A percentile compares a stretch with the other conserved stretches of the same genome.
Conservation (phyloP, 2,797 vertebrate genomes). For the Gymnothorax reevesii region DNA sequence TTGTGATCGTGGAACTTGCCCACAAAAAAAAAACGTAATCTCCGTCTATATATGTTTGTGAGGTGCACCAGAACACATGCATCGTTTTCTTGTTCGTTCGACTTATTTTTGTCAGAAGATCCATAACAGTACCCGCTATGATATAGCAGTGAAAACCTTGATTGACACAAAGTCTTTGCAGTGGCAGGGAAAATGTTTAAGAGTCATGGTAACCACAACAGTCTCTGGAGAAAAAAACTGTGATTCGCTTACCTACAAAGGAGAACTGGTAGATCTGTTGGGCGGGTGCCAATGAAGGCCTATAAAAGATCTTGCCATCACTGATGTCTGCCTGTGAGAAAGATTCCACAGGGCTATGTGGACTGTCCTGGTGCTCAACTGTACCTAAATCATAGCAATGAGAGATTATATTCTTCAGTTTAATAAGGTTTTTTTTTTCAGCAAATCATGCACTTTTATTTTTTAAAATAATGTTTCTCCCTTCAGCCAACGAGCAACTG, state of each 20-base stretch:
- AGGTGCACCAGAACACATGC: too few relatives aligned
- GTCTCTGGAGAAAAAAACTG: background rate
- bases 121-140: too few relatives aligned
- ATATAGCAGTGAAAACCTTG: too few relatives aligned
- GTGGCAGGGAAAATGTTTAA: background rate
- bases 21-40: too few relatives aligned
- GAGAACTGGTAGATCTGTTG: constrained; percentile 92
- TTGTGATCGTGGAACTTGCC: too few relatives aligned
- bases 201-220: background rate
- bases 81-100: too few relatives aligned
- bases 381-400: constrained; percentile 66
- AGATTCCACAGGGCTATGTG: constrained; percentile 64
- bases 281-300: constrained; percentile 79
- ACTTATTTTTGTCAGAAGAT: too few relatives aligned
- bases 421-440: background rate
- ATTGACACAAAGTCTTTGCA: too few relatives aligned
- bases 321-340: constrained; percentile 91
- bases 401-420: background rate
- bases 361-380: constrained; percentile 81
- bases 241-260: constrained; percentile 79
- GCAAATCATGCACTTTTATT: background rate
- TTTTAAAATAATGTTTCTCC: background rate
- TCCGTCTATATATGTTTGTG: too few relatives aligned
- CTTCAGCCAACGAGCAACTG: background rate
- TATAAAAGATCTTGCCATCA: constrained; percentile 81